Evolutionary conservation across 2,797 vertebrate genomes (phyloP), one percentile per base, ranked within the genome.

Genomic region (Coracias cyanogaster): DNA sequence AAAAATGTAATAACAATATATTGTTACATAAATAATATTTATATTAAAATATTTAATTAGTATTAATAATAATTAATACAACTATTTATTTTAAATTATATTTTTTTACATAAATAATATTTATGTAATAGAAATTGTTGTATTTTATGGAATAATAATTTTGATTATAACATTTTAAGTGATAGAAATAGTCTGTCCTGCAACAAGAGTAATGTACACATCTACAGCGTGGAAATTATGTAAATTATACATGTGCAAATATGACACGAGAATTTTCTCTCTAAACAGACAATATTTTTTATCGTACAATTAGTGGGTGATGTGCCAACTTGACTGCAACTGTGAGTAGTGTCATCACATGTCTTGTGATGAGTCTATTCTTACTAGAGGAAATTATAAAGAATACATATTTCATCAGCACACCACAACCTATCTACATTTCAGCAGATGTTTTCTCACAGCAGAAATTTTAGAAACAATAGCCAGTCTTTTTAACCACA

Each of bases 391-490:
- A 90, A 18, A 28, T 61, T 93, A 24, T 91, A 82, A 93, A 86
- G 70, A 79, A 95, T 24, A 73, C 4, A 15, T 72, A 73, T 84
- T 95, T 94, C 55, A 77, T 84, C 60, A 64, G 67, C 49, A 61
- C 45, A 93, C 54, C 83, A 74, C 89, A 88, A 70, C 26, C 80
- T 79, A 90, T 86, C 89, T 95, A 64, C 52, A 57, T 80, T 93
- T 91, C 39, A 90, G 67, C 90, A 96, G 88, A 93, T 33, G 71
- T 81, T 88, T 94, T 93, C 45, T 92, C 81, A 61, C 7, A 90
- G 64, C 15, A 95, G 86, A 93, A 94, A 96, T 82, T 95, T 80
- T 88, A 49, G 73, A 93, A 97, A 92, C 31, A 94, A 94, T 89
- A 71, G 45, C 37, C 73, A 61, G 46, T 48, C 69, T 58, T 95